Percentiles rank a stretch among this genome's conserved stretches.
Conservation (phyloP, 2,888 invertebrate genomes). For the Rugalucina vietnamica region DNA sequence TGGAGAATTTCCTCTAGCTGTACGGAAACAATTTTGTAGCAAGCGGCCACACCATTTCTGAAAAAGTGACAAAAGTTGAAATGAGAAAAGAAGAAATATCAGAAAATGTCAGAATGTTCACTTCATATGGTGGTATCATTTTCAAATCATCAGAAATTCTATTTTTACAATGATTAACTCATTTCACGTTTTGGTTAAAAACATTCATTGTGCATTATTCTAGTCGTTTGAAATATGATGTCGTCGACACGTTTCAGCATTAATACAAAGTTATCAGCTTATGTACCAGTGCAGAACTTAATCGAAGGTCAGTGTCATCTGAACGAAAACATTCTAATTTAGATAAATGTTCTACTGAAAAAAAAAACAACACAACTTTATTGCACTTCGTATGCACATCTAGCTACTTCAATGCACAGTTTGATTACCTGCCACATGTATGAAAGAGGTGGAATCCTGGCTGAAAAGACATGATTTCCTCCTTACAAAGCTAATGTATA, state of each 20-base stretch:
- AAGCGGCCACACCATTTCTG: constrained; percentile 82
- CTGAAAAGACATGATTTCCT: background rate
- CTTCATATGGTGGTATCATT: too few relatives aligned
- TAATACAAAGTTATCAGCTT: too few relatives aligned
- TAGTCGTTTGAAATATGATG: too few relatives aligned
- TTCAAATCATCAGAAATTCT: too few relatives aligned
- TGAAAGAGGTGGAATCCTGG: background rate
- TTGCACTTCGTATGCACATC: background rate
- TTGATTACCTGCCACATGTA: background rate
- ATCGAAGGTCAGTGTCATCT: too few relatives aligned
- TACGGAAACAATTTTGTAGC: constrained; percentile 80
- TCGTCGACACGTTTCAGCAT: too few relatives aligned
- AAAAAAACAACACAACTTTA: background rate
- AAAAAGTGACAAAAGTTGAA: constrained; percentile 57
- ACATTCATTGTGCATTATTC: too few relatives aligned
- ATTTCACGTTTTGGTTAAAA: background rate
- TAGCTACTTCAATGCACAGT: background rate
- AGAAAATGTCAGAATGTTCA: too few relatives aligned
- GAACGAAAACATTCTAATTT: too few relatives aligned
- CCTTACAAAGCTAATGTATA: background rate
- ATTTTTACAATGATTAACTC: too few relatives aligned
- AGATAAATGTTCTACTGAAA: too few relatives aligned
- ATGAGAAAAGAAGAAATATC: background rate
- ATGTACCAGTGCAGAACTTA: too few relatives aligned
- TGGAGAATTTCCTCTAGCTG: constrained; percentile 68